A percentile compares a stretch with the other conserved stretches of the same genome.
These are phyloP conservation scores for Thereva nobilitata DNA, from an alignment of 2,888 invertebrate genomes.

Conservation along the genomic window DNA sequence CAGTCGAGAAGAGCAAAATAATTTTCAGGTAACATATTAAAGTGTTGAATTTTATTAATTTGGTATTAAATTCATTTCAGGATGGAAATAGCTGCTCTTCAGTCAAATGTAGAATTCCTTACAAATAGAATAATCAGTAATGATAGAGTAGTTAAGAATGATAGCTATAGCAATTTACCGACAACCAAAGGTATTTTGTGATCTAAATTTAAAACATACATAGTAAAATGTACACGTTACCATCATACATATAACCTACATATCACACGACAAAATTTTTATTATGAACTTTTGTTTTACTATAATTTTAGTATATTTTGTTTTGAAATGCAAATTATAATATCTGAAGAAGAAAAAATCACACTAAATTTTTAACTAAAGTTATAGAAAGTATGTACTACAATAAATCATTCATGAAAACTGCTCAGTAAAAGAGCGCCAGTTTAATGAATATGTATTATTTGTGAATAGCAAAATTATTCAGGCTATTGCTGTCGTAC, in stretches of 20 bases:
- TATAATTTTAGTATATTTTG: no score
- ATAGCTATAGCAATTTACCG: constrained; percentile 38
- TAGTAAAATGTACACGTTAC: not conserved
- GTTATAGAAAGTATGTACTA: no score
- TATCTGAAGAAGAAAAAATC: no score
- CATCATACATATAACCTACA: not conserved
- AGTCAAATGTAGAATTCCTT: constrained; percentile 59
- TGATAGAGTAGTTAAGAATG: constrained; percentile 48
- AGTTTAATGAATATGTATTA: no score
- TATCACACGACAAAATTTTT: no score
- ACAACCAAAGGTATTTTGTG: constrained; percentile 34
- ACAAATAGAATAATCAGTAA: constrained; percentile 57
- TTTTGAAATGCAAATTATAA: no score
- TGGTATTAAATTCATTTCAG: constrained; percentile 45
- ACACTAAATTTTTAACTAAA: no score
- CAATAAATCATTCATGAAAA: no score
- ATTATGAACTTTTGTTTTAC: no score
- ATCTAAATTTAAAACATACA: not conserved
- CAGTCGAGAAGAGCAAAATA: constrained; percentile 48
- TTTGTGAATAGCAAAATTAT: no score
- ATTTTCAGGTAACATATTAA: constrained; percentile 47
- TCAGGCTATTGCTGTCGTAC: no score
- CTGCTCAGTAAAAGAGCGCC: no score
- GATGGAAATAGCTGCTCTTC: constrained; percentile 58
- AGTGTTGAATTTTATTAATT: constrained; percentile 39